A percentile compares a stretch with the other conserved stretches of the same genome.
These are phyloP conservation scores for Bedellia somnulentella DNA, from an alignment of 2,888 invertebrate species.

Conservation along the genomic window DNA sequence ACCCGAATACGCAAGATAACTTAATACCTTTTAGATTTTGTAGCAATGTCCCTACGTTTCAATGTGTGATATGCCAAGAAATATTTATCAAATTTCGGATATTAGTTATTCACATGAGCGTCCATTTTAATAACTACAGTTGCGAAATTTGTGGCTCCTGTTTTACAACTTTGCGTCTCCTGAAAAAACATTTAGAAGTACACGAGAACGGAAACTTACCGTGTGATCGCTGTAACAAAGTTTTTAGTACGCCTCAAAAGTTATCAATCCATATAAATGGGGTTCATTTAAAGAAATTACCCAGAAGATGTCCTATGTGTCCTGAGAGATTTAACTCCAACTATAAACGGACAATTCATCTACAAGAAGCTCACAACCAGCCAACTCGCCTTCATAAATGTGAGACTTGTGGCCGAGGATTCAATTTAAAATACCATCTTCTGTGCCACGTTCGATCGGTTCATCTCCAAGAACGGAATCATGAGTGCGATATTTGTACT, in stretches of 20 bases:
- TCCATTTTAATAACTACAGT: conserved; percentile 49
- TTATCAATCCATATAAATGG: conserved; percentile 37
- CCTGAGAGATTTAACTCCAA: conserved; percentile 50
- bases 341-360: conserved; percentile 44
- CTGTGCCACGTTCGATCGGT: conserved; percentile 45
- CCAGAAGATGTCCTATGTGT: conserved; percentile 42
- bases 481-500: conserved; percentile 53
- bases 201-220: conserved; percentile 45
- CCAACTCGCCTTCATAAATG: conserved; percentile 47
- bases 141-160: conserved; percentile 49
- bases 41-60: conserved; percentile 21
- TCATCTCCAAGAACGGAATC: conserved; percentile 49
- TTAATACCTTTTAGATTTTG: conserved; percentile 44
- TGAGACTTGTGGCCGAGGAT: conserved; percentile 41
- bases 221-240: conserved; percentile 40
- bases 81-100: conserved; percentile 41
- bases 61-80: conserved; percentile 38
- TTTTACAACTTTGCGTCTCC: conserved; percentile 40
- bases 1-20: conserved; percentile 39
- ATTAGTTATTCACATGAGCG: conserved; percentile 49
- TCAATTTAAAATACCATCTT: conserved; percentile 43
- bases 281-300: conserved; percentile 41
- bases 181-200: conserved; percentile 47
- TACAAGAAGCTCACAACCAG: conserved; percentile 48
- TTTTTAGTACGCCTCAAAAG: conserved; percentile 42